Evolutionary conservation across 1,140 invertebrate genomes (phyloP).

Genomic region (Lepidurus arcticus): DNA sequence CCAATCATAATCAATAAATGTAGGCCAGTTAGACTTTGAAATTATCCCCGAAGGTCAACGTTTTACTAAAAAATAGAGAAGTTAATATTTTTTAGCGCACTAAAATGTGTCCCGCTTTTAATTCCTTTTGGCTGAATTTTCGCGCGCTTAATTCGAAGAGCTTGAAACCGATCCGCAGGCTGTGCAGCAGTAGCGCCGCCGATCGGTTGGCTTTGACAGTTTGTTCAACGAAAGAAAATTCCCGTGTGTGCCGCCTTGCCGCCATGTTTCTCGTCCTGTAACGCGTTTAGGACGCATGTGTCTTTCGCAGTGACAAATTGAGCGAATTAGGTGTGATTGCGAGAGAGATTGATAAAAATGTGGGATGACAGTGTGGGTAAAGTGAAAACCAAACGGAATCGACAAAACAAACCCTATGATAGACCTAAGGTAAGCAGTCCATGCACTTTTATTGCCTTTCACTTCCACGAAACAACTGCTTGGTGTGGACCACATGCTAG

Average conservation of each 20-base stretch:
- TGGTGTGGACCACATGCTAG: neutral
- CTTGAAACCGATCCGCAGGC: neutral
- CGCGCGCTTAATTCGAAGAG: neutral
- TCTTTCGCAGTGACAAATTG: slow-evolving; percentile 18
- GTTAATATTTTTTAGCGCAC: too few species aligned
- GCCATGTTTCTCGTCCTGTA: slow-evolving; percentile 29
- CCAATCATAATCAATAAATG: too few species aligned
- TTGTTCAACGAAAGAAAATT: neutral
- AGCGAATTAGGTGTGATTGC: slow-evolving; percentile 21
- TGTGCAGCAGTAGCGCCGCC: neutral
- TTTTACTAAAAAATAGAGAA: too few species aligned
- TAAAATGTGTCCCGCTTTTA: too few species aligned
- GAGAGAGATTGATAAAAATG: slow-evolving; percentile 27
- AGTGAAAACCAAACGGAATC: slow-evolving; percentile 30
- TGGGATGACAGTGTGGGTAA: slow-evolving; percentile 34
- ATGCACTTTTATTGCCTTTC: slow-evolving; percentile 19
- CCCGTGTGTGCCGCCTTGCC: slow-evolving; percentile 13
- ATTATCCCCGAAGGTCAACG: too few species aligned
- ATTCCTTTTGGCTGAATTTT: neutral
- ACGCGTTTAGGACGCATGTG: slow-evolving; percentile 14
- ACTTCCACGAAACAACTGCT: neutral
- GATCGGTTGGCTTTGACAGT: slow-evolving; percentile 23
- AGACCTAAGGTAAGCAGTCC: slow-evolving; percentile 31
- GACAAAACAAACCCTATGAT: slow-evolving; percentile 31
- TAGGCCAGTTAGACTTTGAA: too few species aligned